Evolutionary conservation across 1,140 invertebrate species (phyloP).

Genomic region (Platyscapa corneri): DNA sequence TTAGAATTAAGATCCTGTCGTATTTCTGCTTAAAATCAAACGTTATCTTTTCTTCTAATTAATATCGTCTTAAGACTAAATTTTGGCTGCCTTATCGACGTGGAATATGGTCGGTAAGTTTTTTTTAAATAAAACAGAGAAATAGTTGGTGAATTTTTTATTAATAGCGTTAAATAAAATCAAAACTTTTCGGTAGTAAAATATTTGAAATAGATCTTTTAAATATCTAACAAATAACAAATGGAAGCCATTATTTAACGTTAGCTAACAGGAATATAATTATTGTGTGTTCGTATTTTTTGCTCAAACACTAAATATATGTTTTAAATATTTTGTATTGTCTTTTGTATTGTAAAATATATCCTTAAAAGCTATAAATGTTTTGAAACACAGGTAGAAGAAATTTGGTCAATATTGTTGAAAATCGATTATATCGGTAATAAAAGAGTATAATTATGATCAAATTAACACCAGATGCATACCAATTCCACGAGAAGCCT

Average conservation of each 20-base stretch:
- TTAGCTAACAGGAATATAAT: not conserved
- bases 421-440: slow-evolving; percentile 16
- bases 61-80: slow-evolving; percentile 32
- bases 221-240: too few species aligned
- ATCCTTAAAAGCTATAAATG: not conserved
- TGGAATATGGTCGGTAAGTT: slow-evolving; percentile 49
- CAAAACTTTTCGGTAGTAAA: not conserved
- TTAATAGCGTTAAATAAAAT: not conserved
- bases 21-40: slow-evolving; percentile 27
- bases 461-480: slow-evolving; percentile 69
- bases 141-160: slow-evolving; percentile 16
- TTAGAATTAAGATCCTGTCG: slow-evolving; percentile 10
- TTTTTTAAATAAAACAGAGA: slow-evolving; percentile 41
- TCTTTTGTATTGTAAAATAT: too few species aligned
- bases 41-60: slow-evolving; percentile 37
- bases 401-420: not conserved
- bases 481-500: slow-evolving; percentile 61
- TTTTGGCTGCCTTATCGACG: slow-evolving; percentile 48
- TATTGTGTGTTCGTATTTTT: not conserved
- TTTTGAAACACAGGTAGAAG: not conserved
- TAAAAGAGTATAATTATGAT: slow-evolving; percentile 14
- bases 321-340: too few species aligned
- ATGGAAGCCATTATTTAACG: not conserved
- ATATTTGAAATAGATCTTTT: not conserved
- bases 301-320: not conserved